Conservation (phyloP, 1,140 invertebrate genomes). For the Drosophila tristis region DNA sequence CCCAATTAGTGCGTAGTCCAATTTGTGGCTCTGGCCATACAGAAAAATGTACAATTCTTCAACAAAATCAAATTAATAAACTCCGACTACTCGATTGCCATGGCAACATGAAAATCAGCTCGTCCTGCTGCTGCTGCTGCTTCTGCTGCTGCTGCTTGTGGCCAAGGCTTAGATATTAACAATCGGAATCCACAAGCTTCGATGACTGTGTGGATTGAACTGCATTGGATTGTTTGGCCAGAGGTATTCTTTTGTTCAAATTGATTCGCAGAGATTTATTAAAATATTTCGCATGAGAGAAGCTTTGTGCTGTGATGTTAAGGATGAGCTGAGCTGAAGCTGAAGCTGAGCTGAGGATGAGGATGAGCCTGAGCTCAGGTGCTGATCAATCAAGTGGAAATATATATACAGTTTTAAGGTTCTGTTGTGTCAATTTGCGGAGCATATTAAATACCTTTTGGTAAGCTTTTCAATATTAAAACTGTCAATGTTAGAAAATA, state of each 20-base stretch:
- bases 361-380: no score
- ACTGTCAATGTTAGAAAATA: no score
- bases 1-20: conserved; percentile 65
- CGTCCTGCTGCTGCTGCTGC: neutral
- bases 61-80: conserved; percentile 63
- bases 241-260: conserved; percentile 2
- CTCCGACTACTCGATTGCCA: conserved; percentile 24
- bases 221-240: conserved; percentile 3
- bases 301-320: neutral
- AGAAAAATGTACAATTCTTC: conserved; percentile 22
- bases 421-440: no score
- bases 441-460: no score
- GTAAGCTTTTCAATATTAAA: no score
- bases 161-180: conserved; percentile 51
- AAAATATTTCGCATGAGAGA: conserved; percentile 59
- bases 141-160: conserved; percentile 27
- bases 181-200: conserved; percentile 46
- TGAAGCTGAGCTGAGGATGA: no score
- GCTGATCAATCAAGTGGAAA: no score
- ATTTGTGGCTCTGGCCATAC: conserved; percentile 49
- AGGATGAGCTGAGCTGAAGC: no score
- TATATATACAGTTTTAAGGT: no score
- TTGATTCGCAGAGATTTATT: conserved; percentile 37
- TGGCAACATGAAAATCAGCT: conserved; percentile 34
- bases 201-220: neutral